These are phyloP conservation scores for Apocrypta bakeri DNA, from an alignment of 1,140 invertebrate genomes.

Conservation along the genomic window DNA sequence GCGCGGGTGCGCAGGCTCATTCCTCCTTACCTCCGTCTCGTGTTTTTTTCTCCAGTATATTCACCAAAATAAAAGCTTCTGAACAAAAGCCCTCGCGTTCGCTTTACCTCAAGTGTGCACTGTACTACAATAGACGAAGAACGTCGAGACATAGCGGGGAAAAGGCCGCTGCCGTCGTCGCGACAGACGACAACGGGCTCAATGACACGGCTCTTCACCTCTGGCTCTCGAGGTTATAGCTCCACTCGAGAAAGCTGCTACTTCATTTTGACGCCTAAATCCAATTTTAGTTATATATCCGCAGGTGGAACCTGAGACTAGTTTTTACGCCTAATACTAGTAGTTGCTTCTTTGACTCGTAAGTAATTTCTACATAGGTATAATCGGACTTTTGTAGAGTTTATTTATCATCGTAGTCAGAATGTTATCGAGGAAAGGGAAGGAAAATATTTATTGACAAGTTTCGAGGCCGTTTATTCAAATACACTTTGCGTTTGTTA, in stretches of 20 bases:
- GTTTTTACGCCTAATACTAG: too few species aligned
- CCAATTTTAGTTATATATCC: background rate
- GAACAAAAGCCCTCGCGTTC: background rate
- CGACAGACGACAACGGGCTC: background rate
- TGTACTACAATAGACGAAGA: background rate
- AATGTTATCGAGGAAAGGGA: too few species aligned
- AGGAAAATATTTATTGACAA: too few species aligned
- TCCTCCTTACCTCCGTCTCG: too few species aligned
- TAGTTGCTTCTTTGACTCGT: too few species aligned
- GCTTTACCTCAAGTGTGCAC: background rate
- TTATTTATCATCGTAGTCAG: too few species aligned
- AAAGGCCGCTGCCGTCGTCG: too few species aligned
- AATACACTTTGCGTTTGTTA: too few species aligned
- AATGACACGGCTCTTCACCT: constrained; percentile 8
- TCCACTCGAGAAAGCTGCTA: background rate
- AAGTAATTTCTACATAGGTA: too few species aligned
- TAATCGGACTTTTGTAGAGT: too few species aligned
- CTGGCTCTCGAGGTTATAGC: background rate
- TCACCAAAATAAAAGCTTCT: background rate
- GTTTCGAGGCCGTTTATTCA: too few species aligned
- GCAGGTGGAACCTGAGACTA: background rate
- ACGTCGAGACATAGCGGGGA: background rate
- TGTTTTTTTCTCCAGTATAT: background rate
- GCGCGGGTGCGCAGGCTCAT: too few species aligned
- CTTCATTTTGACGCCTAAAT: background rate